phyloP scores from a whole-genome alignment of 1,140 invertebrate species.

The Drosophila albomicans region DNA sequence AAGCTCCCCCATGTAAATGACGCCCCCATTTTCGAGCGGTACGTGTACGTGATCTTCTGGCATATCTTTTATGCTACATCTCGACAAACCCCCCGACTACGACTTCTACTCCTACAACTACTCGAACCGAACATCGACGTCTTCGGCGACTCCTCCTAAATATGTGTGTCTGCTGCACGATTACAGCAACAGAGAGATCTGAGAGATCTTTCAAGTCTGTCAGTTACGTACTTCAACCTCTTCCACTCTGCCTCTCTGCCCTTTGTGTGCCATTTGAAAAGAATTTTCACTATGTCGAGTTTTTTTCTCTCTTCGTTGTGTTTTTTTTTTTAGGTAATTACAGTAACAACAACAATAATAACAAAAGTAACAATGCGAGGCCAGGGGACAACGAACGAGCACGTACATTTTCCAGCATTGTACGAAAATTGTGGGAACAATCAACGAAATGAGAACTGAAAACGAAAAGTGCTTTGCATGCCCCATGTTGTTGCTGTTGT shows the following conservation, averaged over 20 bases:
- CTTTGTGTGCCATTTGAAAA: slow-evolving; percentile 74
- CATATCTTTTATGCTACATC: slow-evolving; percentile 72
- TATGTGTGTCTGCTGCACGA: slow-evolving; percentile 58
- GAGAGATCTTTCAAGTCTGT: slow-evolving; percentile 75
- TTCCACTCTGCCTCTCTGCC: slow-evolving; percentile 12
- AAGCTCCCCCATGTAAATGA: slow-evolving; percentile 73
- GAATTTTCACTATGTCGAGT: slow-evolving; percentile 73
- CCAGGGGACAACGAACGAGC: slow-evolving; percentile 52
- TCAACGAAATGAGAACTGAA: slow-evolving; percentile 72
- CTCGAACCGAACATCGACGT: background rate
- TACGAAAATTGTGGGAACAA: slow-evolving; percentile 82
- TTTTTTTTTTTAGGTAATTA: slow-evolving; percentile 68
- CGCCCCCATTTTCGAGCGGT: slow-evolving; percentile 71
- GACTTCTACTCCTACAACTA: slow-evolving; percentile 21
- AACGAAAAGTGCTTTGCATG: slow-evolving; percentile 76
- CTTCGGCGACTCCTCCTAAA: slow-evolving; percentile 19
- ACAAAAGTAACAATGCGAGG: slow-evolving; percentile 38
- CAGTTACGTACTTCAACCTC: slow-evolving; percentile 34
- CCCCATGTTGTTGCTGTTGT: slow-evolving; percentile 19
- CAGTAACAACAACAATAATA: slow-evolving; percentile 58
- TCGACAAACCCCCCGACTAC: slow-evolving; percentile 8
- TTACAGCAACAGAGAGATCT: slow-evolving; percentile 62
- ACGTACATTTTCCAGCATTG: slow-evolving; percentile 81
- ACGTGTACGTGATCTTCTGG: slow-evolving; percentile 70
- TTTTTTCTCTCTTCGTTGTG: slow-evolving; percentile 36